Conservation (phyloP, 2,797 vertebrate genomes). For the Trachurus trachurus region DNA sequence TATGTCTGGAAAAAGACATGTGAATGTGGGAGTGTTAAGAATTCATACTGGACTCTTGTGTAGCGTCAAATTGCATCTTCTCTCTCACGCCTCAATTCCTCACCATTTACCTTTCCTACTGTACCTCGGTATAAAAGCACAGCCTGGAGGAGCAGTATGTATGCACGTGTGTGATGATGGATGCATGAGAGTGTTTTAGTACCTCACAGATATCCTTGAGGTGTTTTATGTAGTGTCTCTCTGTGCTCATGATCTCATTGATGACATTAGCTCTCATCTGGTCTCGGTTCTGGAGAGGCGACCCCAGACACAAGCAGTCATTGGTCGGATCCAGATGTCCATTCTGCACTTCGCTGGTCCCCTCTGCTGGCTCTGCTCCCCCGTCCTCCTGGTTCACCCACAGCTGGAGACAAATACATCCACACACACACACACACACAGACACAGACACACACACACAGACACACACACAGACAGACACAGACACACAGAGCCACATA, state of each 20-base stretch:
- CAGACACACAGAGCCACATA: constrained; percentile 49
- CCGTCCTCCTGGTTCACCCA: constrained; percentile 99
- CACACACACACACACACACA: constrained; percentile 58
- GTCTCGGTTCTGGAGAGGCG: constrained; percentile 97
- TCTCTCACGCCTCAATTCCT: constrained; percentile 10
- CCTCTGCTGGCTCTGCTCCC: constrained; percentile 90
- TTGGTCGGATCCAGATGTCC: constrained; percentile 95
- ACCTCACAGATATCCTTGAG: constrained; percentile 99
- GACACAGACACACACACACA: constrained; percentile 56
- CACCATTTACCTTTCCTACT: constrained; percentile 17
- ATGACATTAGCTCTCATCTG: constrained; percentile 99
- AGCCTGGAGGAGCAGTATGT: not conserved
- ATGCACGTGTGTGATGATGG: constrained; percentile 1
- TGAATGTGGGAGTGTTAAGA: constrained; percentile 68
- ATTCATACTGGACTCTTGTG: constrained; percentile 32
- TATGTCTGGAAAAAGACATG: constrained; percentile 42
- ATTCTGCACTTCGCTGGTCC: constrained; percentile 96
- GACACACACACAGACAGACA: constrained; percentile 57
- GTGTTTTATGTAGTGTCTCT: constrained; percentile 98
- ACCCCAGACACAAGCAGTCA: constrained; percentile 96
- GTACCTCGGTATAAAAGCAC: not conserved
- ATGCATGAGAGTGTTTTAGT: constrained; percentile 35
- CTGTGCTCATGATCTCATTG: constrained; percentile 99
- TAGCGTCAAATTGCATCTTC: constrained; percentile 20
- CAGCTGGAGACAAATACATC: constrained; percentile 84